Base-by-base conservation (phyloP, 2,888 invertebrate genomes). In the Drosophila melanosoma region DNA sequence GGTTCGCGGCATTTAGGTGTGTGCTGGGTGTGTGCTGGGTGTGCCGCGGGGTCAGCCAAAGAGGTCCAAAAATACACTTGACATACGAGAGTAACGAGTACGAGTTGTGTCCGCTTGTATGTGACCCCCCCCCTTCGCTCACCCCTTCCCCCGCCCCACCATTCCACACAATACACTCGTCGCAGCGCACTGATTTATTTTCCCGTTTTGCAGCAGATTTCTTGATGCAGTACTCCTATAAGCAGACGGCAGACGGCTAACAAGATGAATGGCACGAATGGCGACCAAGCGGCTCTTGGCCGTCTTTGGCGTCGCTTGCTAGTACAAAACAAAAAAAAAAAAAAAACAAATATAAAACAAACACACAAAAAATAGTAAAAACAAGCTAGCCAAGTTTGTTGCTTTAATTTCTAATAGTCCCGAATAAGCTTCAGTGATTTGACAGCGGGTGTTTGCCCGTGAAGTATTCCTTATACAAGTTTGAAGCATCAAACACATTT, bases 171-270 rank as follows among this genome's bases (percentile, higher is more conserved):
- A 69, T 52, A 70, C 69, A 69, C 79, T 79, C 78, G 81, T 82
- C 85, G 75, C 87, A 88, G 83, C 86, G 84, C 90, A 84, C 91
- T 92, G 92, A 92, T 92, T 92, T 92, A 92, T 92, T 91, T 91
- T 88, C 87, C 90, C 92, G 92, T 91, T 91, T 92, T 92, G 92
- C 91, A 90, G 92, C 91, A 91, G 83, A 89, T 90, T 90, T 91
- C 90, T 91, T 91, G 89, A 91, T 90, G 91, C 91, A 90, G 91
- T 89, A 80, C 82, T 79, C 74, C 79, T 71, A 66, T 59, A 76
- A 76, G 72, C 74, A 72, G 75, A 75, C 75, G 68, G 90, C 91
- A 90, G 91, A 84, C 79, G 81, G 82, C 80, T 61, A 74, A 71
- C 80, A 90, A 91, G 91, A 91, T 88, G 89, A 83, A 91, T 91